Conservation (phyloP, 2,113 vertebrate species). For the Callionymus lyra region DNA sequence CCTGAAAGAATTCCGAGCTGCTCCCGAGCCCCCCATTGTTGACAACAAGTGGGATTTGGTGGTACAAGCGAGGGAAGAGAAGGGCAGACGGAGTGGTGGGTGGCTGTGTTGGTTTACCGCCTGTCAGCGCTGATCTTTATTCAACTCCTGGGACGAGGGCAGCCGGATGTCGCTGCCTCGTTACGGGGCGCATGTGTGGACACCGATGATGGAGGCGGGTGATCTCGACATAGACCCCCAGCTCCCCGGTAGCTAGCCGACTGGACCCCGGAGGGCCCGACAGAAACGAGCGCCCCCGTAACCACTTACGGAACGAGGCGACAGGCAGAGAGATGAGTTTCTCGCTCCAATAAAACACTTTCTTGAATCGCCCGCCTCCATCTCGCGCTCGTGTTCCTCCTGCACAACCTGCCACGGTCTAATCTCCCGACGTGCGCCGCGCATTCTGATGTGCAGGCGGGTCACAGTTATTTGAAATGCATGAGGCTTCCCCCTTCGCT, state of each 20-base stretch:
- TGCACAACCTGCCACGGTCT: conserved; percentile 1
- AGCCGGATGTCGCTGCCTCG: conserved; percentile 59
- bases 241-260: conserved; percentile 19
- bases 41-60: conserved; percentile 30
- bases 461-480: conserved; percentile 58
- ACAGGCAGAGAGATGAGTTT: conserved; percentile 30
- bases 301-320: conserved; percentile 43
- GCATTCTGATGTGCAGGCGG: conserved; percentile 25
- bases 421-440: conserved; percentile 15
- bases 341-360: too few species aligned
- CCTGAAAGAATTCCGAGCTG: conserved; percentile 29
- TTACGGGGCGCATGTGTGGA: conserved; percentile 56
- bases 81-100: conserved; percentile 18
- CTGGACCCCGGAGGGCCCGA: conserved; percentile 51
- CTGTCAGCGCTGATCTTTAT: conserved; percentile 66
- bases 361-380: not conserved
- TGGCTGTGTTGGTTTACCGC: conserved; percentile 64
- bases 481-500: conserved; percentile 46
- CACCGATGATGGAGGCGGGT: conserved; percentile 28
- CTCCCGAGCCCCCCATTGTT: conserved; percentile 37
- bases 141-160: conserved; percentile 68
- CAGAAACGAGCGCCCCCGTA: conserved; percentile 49
- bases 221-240: conserved; percentile 29
- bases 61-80: conserved; percentile 11
- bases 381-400: not conserved